Base-by-base conservation (phyloP, 1,140 invertebrate genomes). In the Cydia amplana region DNA sequence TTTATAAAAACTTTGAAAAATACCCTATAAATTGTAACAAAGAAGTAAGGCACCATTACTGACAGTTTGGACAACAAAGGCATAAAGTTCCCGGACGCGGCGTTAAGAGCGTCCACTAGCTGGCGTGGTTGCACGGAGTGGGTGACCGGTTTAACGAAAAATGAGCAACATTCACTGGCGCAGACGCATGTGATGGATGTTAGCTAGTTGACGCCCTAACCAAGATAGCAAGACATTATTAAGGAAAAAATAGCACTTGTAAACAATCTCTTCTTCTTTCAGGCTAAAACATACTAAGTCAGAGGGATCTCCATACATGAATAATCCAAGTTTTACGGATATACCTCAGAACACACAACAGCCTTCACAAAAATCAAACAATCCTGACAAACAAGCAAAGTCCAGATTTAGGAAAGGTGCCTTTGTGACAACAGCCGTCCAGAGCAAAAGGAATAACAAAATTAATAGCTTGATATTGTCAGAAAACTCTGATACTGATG, bases 331-430 rank as follows among this genome's bases (percentile, higher is more conserved):
- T 77, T 90, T 93, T 74, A 91, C 93, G 40, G 90, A 94, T 65
- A 89, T 93, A 82, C 91, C 91, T 16, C 83, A 80, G 75, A 91
- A 88, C 74, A 85, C 83, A 79, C 89, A 82, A 77, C 84, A 64
- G 82, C 83, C 77, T 74, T 79, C 76, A 79, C 89, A 81, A 84
- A 92, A 83, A 83, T 64, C 74, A n/a, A 82, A 67, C 49, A 55
- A 77, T 74, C 85, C 93, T 75, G 85, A 78, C 28, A 92, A 88
- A 80, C 82, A 88, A 78, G 77, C 88, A 55, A 93, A 91, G 75
- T 91, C 85, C 78, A 93, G 93, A 77, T 95, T 95, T 79, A 93
- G 93, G 81, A 95, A 95, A 81, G 89, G 93, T 76, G 94, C 94
- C n/a, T 90, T 94, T 79, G 94, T 95, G 3, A 92, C 94, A 18